Base-by-base conservation (phyloP, 1,140 invertebrate species). In the Nixonia krombeini region DNA sequence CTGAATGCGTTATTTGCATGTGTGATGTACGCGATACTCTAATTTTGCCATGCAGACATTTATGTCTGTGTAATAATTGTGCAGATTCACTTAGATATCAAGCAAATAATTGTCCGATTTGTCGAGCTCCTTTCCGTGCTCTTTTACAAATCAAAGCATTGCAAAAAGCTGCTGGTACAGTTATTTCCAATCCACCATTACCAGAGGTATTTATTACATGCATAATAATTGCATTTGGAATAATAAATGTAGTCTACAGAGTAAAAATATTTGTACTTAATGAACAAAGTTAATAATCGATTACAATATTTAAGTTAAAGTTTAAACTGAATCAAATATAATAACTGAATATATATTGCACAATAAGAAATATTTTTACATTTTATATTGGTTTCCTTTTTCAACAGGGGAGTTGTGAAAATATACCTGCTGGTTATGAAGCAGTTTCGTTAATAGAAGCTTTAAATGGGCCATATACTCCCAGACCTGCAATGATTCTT, bases 1-100 rank as follows among this genome's bases (percentile, higher is more conserved):
- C 94, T 6, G 98, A 99, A 86, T 99, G 98, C 87, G 97, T 99
- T 7, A 99, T 99, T 76, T 99, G 98, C 82, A 99, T 99, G 96
- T 96, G 94, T 76, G 97, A 99, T 80, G 92, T 96, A 8, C 87
- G 98, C 0, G 98, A 99, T 82, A 99, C 98, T 0, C 86, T 99
- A 12, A 99, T 99, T 70, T 87, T 99, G 63, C 98, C 98, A 0
- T 99, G 98, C 80, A 89, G 97, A 21, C 98, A 99, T 86, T 88
- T 99, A 9, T 99, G 98, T 79, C 85, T 99, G 46, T 99, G 98
- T 81, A 96, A 98, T 83, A 92, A 92, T 0, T 99, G 98, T 86
- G 97, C 97, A 0, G 96, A 99, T 83, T 98, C 96, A 0, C 86
- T 99, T 40, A 87, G 96, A 50, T 99, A 99, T 81, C 96, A 98